Evolutionary conservation across 2,888 invertebrate genomes (phyloP).

Genomic region (Drosophila barbarae): DNA sequence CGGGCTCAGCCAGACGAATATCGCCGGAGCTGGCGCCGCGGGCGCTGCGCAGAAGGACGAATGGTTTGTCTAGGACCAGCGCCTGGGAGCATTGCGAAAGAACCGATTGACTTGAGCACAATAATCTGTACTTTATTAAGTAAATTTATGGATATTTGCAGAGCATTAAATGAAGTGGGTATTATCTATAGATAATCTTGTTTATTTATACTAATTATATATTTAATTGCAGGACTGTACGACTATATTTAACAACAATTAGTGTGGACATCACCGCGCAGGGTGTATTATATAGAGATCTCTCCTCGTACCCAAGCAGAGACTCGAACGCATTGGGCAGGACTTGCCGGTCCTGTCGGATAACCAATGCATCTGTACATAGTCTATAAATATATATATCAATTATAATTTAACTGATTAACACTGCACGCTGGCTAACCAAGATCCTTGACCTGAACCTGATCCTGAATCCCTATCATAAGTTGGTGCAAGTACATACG

Average conservation of each 20-base stretch:
- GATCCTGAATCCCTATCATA: background rate
- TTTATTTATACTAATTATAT: background rate
- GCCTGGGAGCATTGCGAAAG: constrained; percentile 41
- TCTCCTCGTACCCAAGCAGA: constrained; percentile 78
- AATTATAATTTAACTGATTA: constrained; percentile 44
- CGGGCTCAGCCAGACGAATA: constrained; percentile 74
- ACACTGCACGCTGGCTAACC: constrained; percentile 43
- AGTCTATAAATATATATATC: constrained; percentile 67
- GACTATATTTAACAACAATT: constrained; percentile 74
- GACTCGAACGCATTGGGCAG: constrained; percentile 77
- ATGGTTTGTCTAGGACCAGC: constrained; percentile 87
- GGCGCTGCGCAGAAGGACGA: constrained; percentile 90
- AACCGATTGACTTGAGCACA: constrained; percentile 64
- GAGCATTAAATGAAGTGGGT: constrained; percentile 80
- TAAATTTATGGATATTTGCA: constrained; percentile 77
- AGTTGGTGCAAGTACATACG: constrained; percentile 28
- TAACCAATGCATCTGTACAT: constrained; percentile 77
- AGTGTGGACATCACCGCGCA: constrained; percentile 80
- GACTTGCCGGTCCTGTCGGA: constrained; percentile 69
- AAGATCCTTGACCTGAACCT: constrained; percentile 4
- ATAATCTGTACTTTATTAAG: constrained; percentile 70
- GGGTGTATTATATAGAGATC: constrained; percentile 79
- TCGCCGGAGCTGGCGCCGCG: constrained; percentile 66
- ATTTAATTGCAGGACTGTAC: constrained; percentile 79
- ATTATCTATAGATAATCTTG: background rate